These are phyloP conservation scores for Panorpa germanica DNA, from an alignment of 2,888 invertebrate species.

Conservation along the genomic window DNA sequence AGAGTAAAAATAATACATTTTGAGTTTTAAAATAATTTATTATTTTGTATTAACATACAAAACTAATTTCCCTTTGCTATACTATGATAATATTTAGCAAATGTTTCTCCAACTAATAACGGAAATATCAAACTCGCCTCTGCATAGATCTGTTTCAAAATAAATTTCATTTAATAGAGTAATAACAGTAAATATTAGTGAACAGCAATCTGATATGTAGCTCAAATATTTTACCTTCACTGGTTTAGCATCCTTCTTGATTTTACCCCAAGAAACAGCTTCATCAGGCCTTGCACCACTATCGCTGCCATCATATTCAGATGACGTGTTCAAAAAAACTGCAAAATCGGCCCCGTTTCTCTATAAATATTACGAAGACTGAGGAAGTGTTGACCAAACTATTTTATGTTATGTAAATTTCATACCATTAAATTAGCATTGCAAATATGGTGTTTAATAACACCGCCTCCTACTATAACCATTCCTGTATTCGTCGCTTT, in stretches of 20 bases:
- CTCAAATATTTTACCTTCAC: too few relatives aligned
- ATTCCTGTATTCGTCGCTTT: slow-evolving; percentile 88
- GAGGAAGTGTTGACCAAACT: too few relatives aligned
- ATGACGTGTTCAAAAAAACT: slow-evolving; percentile 87
- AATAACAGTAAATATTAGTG: too few relatives aligned
- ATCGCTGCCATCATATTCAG: slow-evolving; percentile 96
- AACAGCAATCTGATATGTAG: too few relatives aligned
- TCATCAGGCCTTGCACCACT: slow-evolving; percentile 96
- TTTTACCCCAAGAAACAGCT: slow-evolving; percentile 98
- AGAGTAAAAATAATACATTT: too few relatives aligned
- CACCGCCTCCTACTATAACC: slow-evolving; percentile 89
- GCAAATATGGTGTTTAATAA: slow-evolving; percentile 98
- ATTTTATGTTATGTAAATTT: slow-evolving; percentile 7
- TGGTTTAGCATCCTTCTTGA: slow-evolving; percentile 67
- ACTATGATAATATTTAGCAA: slow-evolving; percentile 62
- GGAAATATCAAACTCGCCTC: slow-evolving; percentile 93
- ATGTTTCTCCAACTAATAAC: slow-evolving; percentile 86
- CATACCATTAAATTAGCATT: slow-evolving; percentile 95
- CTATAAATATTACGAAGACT: slow-evolving; percentile 21
- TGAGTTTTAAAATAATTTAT: too few relatives aligned
- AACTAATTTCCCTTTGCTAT: too few relatives aligned
- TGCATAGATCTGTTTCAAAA: slow-evolving; percentile 45
- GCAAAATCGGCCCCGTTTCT: slow-evolving; percentile 93
- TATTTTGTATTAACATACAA: too few relatives aligned
- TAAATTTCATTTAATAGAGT: slow-evolving; percentile 9